Percentiles rank a stretch among this genome's conserved stretches.
Conservation (phyloP, 2,888 invertebrate genomes). For the Brachylomia viminalis region DNA sequence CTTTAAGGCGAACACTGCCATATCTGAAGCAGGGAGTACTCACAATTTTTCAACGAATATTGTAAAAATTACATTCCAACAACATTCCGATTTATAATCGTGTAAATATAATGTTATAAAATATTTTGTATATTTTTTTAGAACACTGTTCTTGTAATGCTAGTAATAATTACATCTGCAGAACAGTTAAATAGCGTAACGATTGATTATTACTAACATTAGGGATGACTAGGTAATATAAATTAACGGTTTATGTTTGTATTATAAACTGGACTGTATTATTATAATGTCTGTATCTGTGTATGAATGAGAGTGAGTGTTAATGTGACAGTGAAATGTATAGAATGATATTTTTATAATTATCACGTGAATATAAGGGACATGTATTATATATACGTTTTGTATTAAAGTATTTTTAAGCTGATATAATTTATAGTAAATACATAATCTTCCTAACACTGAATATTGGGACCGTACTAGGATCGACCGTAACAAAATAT, state of each 20-base stretch:
- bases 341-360: constrained; percentile 74
- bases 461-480: constrained; percentile 52
- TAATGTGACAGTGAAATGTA: constrained; percentile 71
- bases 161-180: constrained; percentile 72
- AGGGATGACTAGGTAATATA: constrained; percentile 71
- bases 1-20: constrained; percentile 87
- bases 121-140: constrained; percentile 84
- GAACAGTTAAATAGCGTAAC: constrained; percentile 46
- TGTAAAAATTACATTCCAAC: constrained; percentile 74
- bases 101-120: constrained; percentile 82
- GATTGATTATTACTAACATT: constrained; percentile 74
- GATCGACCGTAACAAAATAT: constrained; percentile 60
- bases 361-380: constrained; percentile 65
- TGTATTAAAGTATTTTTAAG: constrained; percentile 78
- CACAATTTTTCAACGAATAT: constrained; percentile 66
- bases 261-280: constrained; percentile 86
- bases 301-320: constrained; percentile 73
- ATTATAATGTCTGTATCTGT: constrained; percentile 73
- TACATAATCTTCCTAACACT: constrained; percentile 71
- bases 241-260: constrained; percentile 84
- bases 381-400: constrained; percentile 79
- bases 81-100: constrained; percentile 75
- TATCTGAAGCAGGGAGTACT: constrained; percentile 79
- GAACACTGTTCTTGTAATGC: constrained; percentile 70
- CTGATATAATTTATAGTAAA: constrained; percentile 75